Evolutionary conservation across 2,113 vertebrate genomes (phyloP), one percentile per base, ranked within the genome.

Genomic region (Phycodurus eques): DNA sequence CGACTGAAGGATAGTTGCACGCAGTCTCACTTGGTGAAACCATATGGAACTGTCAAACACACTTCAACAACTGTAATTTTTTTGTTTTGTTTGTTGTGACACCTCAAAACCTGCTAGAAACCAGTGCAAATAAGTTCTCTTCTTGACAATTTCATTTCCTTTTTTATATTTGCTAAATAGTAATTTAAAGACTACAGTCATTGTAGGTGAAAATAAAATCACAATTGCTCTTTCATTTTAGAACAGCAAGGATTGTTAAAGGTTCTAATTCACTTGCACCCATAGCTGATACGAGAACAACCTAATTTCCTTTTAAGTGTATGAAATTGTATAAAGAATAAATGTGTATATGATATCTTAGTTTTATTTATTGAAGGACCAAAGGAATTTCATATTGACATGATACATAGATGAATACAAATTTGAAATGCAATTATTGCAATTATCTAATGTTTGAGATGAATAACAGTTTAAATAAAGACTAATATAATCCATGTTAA

Each of bases 311-410:
- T 89, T 91, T 87, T 80, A 87, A 83, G 74, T 94, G 87, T 96
- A 94, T 92, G 92, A 93, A 93, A 94, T 93, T 96, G 91, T 95
- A 94, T 90, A 95, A 92, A 93, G 93, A 91, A 93, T 94, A 91
- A 94, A 92, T 93, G 89, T 94, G 88, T 95, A 91, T 94, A 95
- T 94, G 93, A 92, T 94, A 96, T 95, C 95, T 93, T 94, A 95
- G 94, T 92, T 94, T 93, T 94, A 93, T 93, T 94, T 94, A 94
- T 94, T 94, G 92, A 93, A 92, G 92, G 93, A 94, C 93, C 93
- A 94, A 94, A 96, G 95, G 93, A 96, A 95, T 96, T 96, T 96
- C 94, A 95, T 96, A 93, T 90, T 88, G 87, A 92, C 88, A 88
- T 87, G 87, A 90, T 89, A 82, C 85, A 89, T 91, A 88, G 88